These are phyloP conservation scores for Myripristis jacobus DNA, from an alignment of 2,797 vertebrate species.

Conservation along the genomic window DNA sequence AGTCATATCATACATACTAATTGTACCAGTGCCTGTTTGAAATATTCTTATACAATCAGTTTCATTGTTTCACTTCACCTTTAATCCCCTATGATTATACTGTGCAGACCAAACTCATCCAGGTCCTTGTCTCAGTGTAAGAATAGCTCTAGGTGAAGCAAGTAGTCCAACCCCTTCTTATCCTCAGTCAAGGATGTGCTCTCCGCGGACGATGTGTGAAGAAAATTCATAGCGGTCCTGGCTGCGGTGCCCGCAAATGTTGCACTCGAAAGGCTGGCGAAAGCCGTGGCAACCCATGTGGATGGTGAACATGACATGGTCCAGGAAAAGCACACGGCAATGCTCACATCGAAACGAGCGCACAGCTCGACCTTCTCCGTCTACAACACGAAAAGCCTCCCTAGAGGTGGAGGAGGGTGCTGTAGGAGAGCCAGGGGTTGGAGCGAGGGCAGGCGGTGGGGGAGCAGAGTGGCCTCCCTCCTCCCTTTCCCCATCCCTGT, in stretches of 20 bases:
- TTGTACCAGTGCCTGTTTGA: slow-evolving; percentile 48
- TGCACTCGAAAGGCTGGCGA: slow-evolving; percentile 94
- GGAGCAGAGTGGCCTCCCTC: slow-evolving; percentile 61
- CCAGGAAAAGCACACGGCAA: slow-evolving; percentile 93
- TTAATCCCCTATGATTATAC: background rate
- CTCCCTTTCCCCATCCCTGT: slow-evolving; percentile 80
- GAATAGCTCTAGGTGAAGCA: slow-evolving; percentile 45
- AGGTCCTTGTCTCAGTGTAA: slow-evolving; percentile 73
- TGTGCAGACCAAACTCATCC: slow-evolving; percentile 85
- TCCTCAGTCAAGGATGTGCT: slow-evolving; percentile 89
- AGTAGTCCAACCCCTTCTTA: slow-evolving; percentile 26
- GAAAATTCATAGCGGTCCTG: slow-evolving; percentile 95
- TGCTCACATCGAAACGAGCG: slow-evolving; percentile 93
- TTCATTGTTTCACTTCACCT: slow-evolving; percentile 37
- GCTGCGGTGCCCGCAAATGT: slow-evolving; percentile 93
- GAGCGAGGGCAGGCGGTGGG: slow-evolving; percentile 62
- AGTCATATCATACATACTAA: slow-evolving; percentile 31
- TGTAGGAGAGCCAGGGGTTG: slow-evolving; percentile 72
- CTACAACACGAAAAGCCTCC: slow-evolving; percentile 90
- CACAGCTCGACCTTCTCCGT: slow-evolving; percentile 90
- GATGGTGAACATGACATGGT: slow-evolving; percentile 98
- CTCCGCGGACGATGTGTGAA: slow-evolving; percentile 93
- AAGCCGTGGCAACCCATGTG: slow-evolving; percentile 98
- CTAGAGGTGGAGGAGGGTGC: slow-evolving; percentile 83
- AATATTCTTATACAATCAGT: slow-evolving; percentile 58